phyloP scores from a whole-genome alignment of 2,888 invertebrate genomes.

The Crepidodera aurea region DNA sequence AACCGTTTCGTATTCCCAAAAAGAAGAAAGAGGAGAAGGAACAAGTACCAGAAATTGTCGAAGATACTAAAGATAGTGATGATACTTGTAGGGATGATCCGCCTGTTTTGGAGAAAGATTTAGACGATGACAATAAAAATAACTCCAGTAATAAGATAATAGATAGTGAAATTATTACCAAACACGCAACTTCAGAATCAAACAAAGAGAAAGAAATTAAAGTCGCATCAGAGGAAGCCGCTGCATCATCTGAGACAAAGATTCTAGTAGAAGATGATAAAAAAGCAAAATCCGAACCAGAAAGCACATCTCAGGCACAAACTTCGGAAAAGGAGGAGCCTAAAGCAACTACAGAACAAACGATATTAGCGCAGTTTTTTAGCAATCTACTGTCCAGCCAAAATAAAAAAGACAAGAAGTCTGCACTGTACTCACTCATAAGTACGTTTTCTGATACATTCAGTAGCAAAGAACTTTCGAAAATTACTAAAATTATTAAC shows the following conservation, averaged over 20 bases:
- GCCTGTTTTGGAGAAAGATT: neutral
- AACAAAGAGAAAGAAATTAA: neutral
- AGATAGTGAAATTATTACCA: neutral
- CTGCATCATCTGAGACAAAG: neutral
- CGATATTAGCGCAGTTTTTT: conserved; percentile 51
- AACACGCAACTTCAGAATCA: neutral
- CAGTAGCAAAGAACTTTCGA: conserved; percentile 60
- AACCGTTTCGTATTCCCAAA: conserved; percentile 67
- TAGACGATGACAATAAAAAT: neutral
- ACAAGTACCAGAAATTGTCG: conserved; percentile 21
- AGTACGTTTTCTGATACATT: conserved; percentile 51
- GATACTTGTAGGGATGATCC: neutral
- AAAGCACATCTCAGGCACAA: neutral
- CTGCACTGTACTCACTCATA: conserved; percentile 49
- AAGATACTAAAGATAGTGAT: conserved; percentile 2
- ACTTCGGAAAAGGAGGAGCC: conserved; percentile 15
- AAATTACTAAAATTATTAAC: conserved; percentile 68
- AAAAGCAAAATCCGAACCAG: neutral
- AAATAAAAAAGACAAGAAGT: conserved; percentile 50
- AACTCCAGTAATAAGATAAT: neutral
- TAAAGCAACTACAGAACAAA: conserved; percentile 45
- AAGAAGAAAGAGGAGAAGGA: conserved; percentile 36
- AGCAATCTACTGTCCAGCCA: conserved; percentile 49
- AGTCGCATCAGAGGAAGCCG: neutral
- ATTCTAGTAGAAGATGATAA: neutral